phyloP scores from a whole-genome alignment of 2,797 vertebrate genomes.

The Pangasius larnaudii region DNA sequence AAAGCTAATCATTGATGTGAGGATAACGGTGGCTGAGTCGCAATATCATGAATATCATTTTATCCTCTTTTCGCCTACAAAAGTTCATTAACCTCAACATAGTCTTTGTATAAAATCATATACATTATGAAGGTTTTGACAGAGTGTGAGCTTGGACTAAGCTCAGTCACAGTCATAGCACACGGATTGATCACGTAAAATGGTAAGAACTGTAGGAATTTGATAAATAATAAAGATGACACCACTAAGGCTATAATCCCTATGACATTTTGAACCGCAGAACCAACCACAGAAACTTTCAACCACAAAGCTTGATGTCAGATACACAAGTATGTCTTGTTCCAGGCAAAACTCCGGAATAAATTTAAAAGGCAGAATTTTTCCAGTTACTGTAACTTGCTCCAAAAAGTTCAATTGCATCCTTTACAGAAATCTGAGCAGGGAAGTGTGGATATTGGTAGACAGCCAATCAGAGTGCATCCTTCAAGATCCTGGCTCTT shows the following conservation, averaged over 20 bases:
- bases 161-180: not conserved
- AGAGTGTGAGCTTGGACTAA: not conserved
- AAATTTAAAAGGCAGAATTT: not conserved
- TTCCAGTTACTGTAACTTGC: not conserved
- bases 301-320: not conserved
- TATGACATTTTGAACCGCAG: not conserved
- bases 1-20: conserved; percentile 46
- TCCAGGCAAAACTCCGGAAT: not conserved
- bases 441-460: not conserved
- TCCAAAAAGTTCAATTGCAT: not conserved
- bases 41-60: conserved; percentile 24
- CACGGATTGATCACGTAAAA: not conserved
- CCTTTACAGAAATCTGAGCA: not conserved
- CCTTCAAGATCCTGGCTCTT: not conserved
- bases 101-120: not conserved
- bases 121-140: not conserved
- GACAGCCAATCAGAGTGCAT: not conserved
- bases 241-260: not conserved
- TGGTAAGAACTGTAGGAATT: too few relatives aligned
- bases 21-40: conserved; percentile 45
- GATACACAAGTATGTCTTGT: not conserved
- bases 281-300: not conserved
- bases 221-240: not conserved
- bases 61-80: conserved; percentile 33
- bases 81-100: conserved; percentile 37